Base-by-base conservation (phyloP, 2,113 vertebrate genomes). In the Nerophis lumbriciformis region DNA sequence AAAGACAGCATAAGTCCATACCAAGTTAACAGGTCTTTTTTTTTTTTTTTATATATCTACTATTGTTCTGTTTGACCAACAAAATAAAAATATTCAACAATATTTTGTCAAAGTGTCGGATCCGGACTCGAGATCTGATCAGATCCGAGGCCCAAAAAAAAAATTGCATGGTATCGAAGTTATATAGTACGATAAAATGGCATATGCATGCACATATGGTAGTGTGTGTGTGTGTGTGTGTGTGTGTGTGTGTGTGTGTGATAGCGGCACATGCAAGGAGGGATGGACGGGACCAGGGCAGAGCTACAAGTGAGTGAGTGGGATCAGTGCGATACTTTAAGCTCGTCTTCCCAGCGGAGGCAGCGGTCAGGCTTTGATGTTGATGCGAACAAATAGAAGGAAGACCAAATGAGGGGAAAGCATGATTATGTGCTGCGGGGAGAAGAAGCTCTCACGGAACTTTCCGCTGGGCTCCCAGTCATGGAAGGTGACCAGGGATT, bases 351-450 rank as follows among this genome's bases (percentile, higher is more conserved):
- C 84, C 77, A 61, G 37, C 36, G 75, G 73, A 87, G 78, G 71
- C 67, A 61, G 61, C 19, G 62, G 76, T 80, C 78, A 77, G 73
- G 74, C 87, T 89, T 89, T 89, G 85, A 89, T 87, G 85, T 89
- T 85, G 79, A 86, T 81, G 79, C 73, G 83, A 85, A 80, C 85
- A 89, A 86, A 87, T 85, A 86, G 84, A 86, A 83, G 76, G 79
- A 68, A 79, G 76, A 77, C 81, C 85, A 75, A 86, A 83, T 73
- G 83, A 84, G 75, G 59, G 76, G 80, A 82, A 77, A 73, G 80
- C 68, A 74, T 79, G 71, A 81, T 86, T 85, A 85, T 87, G 81
- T 82, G 69, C 78, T 55, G 65, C 15, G 71, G 76, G 81, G 76
- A 73, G 76, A 71, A 73, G 74, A 71, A 57, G 68, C 74, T 82